These are phyloP conservation scores for Natrix natrix DNA, from an alignment of 2,797 vertebrate species.

Conservation along the genomic window DNA sequence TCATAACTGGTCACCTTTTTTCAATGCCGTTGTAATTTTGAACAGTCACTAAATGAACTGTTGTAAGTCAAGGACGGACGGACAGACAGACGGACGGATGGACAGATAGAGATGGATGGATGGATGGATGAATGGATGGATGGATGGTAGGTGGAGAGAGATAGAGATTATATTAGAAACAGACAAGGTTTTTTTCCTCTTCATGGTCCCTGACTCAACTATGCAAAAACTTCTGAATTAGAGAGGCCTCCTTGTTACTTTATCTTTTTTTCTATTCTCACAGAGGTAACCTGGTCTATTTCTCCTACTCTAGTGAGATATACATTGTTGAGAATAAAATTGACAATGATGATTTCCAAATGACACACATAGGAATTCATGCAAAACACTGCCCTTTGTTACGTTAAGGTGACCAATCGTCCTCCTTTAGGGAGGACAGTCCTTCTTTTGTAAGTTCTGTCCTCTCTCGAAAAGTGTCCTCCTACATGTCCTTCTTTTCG, in stretches of 20 bases:
- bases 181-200: background rate
- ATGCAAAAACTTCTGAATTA: background rate
- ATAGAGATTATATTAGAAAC: background rate
- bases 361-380: background rate
- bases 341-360: background rate
- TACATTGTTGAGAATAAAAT: background rate
- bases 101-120: no score
- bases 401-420: no score
- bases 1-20: background rate
- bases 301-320: background rate
- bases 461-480: no score
- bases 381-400: background rate
- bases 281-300: background rate
- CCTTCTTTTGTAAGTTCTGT: no score
- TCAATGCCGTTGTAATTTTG: background rate
- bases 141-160: no score
- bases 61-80: background rate
- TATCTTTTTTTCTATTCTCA: background rate
- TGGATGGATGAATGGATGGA: no score
- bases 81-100: no score
- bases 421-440: no score
- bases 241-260: background rate
- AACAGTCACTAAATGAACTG: background rate
- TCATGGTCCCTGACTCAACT: background rate
- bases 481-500: no score